phyloP scores from a whole-genome alignment of 2,113 vertebrate genomes.

The Panurus biarmicus region DNA sequence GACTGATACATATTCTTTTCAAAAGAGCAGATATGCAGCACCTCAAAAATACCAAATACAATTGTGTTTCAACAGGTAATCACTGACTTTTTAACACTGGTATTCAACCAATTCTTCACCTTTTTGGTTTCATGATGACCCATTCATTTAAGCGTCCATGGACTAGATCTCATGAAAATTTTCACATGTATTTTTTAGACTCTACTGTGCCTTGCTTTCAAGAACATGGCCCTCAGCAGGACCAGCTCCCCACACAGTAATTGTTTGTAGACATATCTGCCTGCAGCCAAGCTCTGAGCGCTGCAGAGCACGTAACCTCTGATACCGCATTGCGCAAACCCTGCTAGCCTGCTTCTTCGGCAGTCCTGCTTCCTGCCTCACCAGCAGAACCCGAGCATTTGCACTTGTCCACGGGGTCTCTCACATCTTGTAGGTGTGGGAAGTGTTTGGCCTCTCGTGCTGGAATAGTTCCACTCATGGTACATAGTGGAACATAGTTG shows the following conservation, averaged over 20 bases:
- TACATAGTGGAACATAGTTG: too few relatives aligned
- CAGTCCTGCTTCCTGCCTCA: not conserved
- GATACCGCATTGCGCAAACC: not conserved
- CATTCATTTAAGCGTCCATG: fast-evolving
- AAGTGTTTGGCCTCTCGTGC: not conserved
- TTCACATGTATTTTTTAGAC: not conserved
- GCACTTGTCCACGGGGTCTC: not conserved
- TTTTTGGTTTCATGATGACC: not conserved
- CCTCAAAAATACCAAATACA: not conserved
- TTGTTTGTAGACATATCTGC: not conserved
- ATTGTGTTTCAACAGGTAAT: not conserved
- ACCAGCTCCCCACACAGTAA: not conserved
- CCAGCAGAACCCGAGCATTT: not conserved
- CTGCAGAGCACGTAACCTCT: not conserved
- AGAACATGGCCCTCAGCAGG: fast-evolving
- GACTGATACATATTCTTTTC: not conserved
- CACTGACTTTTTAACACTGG: not conserved
- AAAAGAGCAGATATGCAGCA: not conserved
- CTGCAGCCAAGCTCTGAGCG: not conserved
- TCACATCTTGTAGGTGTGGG: not conserved
- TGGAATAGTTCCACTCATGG: not conserved
- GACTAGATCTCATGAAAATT: not conserved
- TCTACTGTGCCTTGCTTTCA: not conserved
- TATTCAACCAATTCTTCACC: not conserved
- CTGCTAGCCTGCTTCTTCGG: not conserved